Evolutionary conservation across 2,888 invertebrate species (phyloP).

Genomic region (Lasioglossum malachurum): DNA sequence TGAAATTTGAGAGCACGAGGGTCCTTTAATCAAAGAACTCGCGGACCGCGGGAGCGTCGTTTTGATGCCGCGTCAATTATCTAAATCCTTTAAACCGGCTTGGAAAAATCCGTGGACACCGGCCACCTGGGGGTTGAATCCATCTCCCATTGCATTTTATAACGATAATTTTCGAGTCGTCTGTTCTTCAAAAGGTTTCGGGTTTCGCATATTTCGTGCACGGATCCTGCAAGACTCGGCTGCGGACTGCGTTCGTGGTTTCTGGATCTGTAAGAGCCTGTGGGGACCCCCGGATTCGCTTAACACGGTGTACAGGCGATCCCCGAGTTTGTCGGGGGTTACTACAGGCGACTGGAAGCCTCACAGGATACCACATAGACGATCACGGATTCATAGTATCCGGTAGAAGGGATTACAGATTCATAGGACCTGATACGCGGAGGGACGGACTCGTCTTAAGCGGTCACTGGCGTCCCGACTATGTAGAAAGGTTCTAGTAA

Average conservation of each 20-base stretch:
- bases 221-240: not conserved
- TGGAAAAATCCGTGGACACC: not conserved
- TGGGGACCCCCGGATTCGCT: conserved; percentile 4
- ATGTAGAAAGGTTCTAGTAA: conserved; percentile 18
- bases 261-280: conserved; percentile 8
- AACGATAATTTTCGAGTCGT: not conserved
- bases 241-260: not conserved
- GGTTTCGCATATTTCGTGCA: not conserved
- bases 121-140: no score
- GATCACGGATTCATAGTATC: conserved; percentile 21
- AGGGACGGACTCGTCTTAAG: conserved; percentile 15
- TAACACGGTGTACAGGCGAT: conserved; percentile 2
- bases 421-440: conserved; percentile 12
- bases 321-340: conserved; percentile 6
- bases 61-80: conserved; percentile 46
- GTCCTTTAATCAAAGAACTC: conserved; percentile 56
- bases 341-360: conserved; percentile 7
- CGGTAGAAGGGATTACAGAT: conserved; percentile 15
- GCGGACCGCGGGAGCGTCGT: conserved; percentile 41
- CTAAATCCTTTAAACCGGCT: conserved; percentile 38
- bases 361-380: conserved; percentile 7
- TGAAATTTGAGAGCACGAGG: conserved; percentile 37
- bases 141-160: not conserved
- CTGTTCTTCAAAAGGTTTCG: conserved; percentile 1
- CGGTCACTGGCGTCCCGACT: conserved; percentile 14